Percentiles rank a stretch among this genome's conserved stretches.
These are phyloP conservation scores for Oplegnathus fasciatus DNA, from an alignment of 2,113 vertebrate genomes.

Conservation along the genomic window DNA sequence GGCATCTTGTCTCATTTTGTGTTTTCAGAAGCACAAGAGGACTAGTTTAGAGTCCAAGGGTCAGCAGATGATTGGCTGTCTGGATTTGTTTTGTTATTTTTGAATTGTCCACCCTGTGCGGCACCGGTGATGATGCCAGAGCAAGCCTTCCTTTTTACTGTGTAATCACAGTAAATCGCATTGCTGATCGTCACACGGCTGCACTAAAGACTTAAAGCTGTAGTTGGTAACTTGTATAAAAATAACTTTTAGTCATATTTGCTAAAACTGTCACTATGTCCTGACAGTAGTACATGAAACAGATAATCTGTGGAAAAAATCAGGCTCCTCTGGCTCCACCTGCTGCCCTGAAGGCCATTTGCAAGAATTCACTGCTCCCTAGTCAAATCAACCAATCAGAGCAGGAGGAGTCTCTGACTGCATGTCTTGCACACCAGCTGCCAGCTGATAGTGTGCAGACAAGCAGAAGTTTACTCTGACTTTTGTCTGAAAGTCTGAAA, in stretches of 20 bases:
- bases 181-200: not conserved
- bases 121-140: not conserved
- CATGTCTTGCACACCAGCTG: too few relatives aligned
- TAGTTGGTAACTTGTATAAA: too few relatives aligned
- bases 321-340: too few relatives aligned
- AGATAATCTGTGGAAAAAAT: too few relatives aligned
- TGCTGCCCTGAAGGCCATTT: too few relatives aligned
- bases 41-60: not conserved
- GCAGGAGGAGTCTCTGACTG: too few relatives aligned
- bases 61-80: not conserved
- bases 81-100: not conserved
- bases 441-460: not conserved
- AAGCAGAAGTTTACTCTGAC: not conserved
- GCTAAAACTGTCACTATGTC: too few relatives aligned
- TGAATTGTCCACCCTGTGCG: not conserved
- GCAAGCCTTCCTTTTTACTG: not conserved
- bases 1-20: conserved; percentile 1
- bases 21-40: not conserved
- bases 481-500: not conserved
- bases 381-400: too few relatives aligned
- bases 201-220: too few relatives aligned
- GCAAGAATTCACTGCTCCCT: too few relatives aligned
- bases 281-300: too few relatives aligned
- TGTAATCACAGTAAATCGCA: not conserved
- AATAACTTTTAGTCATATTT: too few relatives aligned